Evolutionary conservation across 2,113 vertebrate genomes (phyloP).

Genomic region (Cisticola juncidis): DNA sequence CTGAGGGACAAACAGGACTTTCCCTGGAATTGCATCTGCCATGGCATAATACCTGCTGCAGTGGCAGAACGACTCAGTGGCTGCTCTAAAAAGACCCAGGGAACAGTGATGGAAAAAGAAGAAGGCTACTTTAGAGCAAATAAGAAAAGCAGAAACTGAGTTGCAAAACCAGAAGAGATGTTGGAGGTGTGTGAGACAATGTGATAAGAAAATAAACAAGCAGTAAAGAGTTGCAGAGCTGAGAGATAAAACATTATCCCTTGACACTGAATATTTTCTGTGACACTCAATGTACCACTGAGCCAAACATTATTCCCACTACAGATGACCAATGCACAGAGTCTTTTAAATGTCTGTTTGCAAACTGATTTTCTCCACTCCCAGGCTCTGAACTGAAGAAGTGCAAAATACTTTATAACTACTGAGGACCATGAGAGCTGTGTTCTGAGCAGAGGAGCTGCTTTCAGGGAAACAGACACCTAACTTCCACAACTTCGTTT

Average conservation of each 20-base stretch:
- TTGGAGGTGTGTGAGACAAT: background rate
- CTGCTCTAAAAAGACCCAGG: background rate
- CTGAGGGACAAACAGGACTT: background rate
- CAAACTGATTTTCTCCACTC: background rate
- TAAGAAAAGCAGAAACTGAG: background rate
- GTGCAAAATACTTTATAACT: background rate
- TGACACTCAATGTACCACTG: background rate
- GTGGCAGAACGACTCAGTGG: background rate
- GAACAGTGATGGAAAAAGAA: background rate
- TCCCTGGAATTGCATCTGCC: background rate
- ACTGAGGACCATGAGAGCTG: background rate
- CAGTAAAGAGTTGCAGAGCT: background rate
- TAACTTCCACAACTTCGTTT: background rate
- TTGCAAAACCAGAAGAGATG: background rate
- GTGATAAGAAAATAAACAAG: background rate
- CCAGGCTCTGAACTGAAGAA: background rate
- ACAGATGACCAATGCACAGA: background rate
- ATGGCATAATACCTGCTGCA: background rate
- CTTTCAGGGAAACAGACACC: background rate
- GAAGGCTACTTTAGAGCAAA: background rate
- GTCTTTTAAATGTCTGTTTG: background rate
- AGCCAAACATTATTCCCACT: background rate
- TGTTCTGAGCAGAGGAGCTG: background rate
- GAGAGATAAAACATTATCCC: background rate
- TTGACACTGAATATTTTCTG: background rate